These are phyloP conservation scores for Parochlus steinenii DNA, from an alignment of 2,888 invertebrate genomes.

Conservation along the genomic window DNA sequence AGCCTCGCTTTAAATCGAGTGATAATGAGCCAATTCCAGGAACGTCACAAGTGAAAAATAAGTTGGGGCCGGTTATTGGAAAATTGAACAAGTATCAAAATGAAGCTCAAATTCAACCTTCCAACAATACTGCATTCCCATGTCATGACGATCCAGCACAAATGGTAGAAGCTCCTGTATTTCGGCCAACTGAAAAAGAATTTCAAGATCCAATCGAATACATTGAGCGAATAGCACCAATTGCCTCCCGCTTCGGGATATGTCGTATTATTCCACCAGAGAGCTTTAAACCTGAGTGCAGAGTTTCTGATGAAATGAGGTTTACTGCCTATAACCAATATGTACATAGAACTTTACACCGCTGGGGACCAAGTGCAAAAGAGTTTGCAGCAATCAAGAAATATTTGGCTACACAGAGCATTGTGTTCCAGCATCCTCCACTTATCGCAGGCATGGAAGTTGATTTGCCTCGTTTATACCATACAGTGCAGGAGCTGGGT, in stretches of 20 bases:
- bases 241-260: conserved; percentile 67
- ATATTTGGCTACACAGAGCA: conserved; percentile 60
- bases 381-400: conserved; percentile 73
- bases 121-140: conserved; percentile 32
- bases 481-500: conserved; percentile 68
- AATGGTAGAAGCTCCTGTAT: conserved; percentile 59
- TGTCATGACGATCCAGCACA: conserved; percentile 33
- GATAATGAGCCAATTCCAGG: conserved; percentile 13
- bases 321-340: conserved; percentile 84
- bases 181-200: conserved; percentile 64
- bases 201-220: conserved; percentile 76
- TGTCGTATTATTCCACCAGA: conserved; percentile 75
- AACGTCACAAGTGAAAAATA: conserved; percentile 14
- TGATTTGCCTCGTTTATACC: conserved; percentile 70
- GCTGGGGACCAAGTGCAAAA: conserved; percentile 79
- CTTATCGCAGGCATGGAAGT: conserved; percentile 83
- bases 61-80: conserved; percentile 13
- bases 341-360: conserved; percentile 66
- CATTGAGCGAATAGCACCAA: conserved; percentile 58
- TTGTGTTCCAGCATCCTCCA: conserved; percentile 56
- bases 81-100: conserved; percentile 30
- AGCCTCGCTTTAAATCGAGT: conserved; percentile 30
- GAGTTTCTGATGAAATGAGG: conserved; percentile 65
- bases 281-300: conserved; percentile 64
- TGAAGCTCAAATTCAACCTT: conserved; percentile 28